Percentiles rank a stretch among this genome's conserved stretches.
phyloP scores from a whole-genome alignment of 2,113 vertebrate species.

The Eonycteris spelaea region DNA sequence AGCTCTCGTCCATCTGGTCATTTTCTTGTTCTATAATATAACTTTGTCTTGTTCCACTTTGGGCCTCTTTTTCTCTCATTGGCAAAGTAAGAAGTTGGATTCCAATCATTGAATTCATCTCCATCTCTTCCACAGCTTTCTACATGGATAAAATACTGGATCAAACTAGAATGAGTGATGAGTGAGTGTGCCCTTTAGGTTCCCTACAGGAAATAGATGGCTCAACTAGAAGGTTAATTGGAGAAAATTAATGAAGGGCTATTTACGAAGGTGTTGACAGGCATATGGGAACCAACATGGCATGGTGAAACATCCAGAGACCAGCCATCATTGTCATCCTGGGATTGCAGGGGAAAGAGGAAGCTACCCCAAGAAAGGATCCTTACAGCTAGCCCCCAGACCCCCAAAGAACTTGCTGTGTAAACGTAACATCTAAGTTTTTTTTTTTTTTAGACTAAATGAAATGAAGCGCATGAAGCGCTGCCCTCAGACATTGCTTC shows the following conservation, averaged over 20 bases:
- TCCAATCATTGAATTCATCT: neutral
- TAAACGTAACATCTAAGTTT: neutral
- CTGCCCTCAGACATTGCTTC: accelerated
- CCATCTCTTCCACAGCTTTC: neutral
- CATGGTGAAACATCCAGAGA: neutral
- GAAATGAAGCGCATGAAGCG: neutral
- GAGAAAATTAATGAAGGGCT: neutral
- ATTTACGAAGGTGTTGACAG: neutral
- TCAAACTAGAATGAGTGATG: neutral
- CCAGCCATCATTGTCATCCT: neutral
- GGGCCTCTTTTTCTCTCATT: neutral
- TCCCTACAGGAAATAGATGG: neutral
- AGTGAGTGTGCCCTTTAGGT: neutral
- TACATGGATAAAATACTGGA: neutral
- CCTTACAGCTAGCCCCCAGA: neutral
- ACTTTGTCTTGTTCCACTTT: neutral
- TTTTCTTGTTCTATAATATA: neutral
- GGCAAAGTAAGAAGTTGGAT: neutral
- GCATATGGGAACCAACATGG: neutral
- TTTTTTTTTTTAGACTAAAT: neutral
- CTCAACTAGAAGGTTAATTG: neutral
- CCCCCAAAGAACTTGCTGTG: neutral
- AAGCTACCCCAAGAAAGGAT: neutral
- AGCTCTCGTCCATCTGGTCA: neutral
- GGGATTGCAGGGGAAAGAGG: neutral